Conservation (phyloP, 2,888 invertebrate genomes). For the Elysia crispata region DNA sequence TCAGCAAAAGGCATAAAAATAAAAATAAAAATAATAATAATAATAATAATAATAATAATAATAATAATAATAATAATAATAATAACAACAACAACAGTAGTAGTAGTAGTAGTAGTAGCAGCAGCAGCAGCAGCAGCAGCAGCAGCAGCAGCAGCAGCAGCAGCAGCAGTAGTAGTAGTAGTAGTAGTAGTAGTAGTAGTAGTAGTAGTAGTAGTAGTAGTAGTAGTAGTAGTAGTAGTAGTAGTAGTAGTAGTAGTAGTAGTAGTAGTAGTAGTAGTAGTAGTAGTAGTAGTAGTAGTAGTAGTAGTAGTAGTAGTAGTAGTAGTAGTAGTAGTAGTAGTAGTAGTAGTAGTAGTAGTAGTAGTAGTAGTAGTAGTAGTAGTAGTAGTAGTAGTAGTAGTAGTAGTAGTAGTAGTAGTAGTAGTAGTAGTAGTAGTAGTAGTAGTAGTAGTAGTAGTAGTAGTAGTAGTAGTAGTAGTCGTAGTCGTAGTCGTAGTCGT, state of each 20-base stretch:
- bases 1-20: too few relatives aligned
- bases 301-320: conserved; percentile 41
- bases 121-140: neutral
- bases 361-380: conserved; percentile 47
- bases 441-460: too few relatives aligned
- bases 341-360: conserved; percentile 46
- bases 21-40: neutral
- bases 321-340: conserved; percentile 43
- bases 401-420: conserved; percentile 26
- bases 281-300: conserved; percentile 41
- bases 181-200: conserved; percentile 47
- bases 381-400: conserved; percentile 38
- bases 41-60: neutral
- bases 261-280: conserved; percentile 50
- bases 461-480: too few relatives aligned
- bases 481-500: too few relatives aligned
- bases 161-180: conserved; percentile 40
- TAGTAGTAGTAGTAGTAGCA: conserved; percentile 3
- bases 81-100: too few relatives aligned
- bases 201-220: conserved; percentile 44
- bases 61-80: neutral
- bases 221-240: conserved; percentile 34
- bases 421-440: conserved; percentile 53
- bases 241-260: conserved; percentile 46
- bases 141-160: neutral